These are phyloP conservation scores for Chiroxiphia lanceolata DNA, from an alignment of 2,797 vertebrate genomes.

Conservation along the genomic window DNA sequence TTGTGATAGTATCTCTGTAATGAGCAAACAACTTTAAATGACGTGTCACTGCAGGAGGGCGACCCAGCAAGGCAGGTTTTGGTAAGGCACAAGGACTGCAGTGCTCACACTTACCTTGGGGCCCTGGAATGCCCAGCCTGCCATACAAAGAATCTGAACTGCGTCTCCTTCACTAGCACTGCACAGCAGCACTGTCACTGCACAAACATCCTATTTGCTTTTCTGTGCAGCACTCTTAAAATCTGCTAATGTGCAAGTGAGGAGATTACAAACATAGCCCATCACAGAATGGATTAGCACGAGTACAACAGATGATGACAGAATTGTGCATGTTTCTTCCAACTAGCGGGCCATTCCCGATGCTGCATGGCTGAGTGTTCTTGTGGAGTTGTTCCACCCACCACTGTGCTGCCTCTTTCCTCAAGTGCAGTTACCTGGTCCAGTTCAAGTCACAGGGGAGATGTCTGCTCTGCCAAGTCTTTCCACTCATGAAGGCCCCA, in stretches of 20 bases:
- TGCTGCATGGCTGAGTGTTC: neutral
- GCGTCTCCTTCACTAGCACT: neutral
- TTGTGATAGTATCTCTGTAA: slow-evolving; percentile 36
- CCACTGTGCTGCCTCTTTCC: neutral
- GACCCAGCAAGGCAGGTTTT: slow-evolving; percentile 5
- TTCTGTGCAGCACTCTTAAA: neutral
- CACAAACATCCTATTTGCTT: rapidly evolving
- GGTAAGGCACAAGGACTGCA: neutral
- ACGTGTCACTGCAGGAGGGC: slow-evolving; percentile 3
- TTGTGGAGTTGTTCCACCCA: rapidly evolving
- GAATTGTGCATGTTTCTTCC: neutral
- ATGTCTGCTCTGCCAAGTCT: neutral
- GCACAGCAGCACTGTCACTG: neutral
- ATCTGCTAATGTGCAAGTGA: neutral
- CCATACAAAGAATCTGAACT: rapidly evolving
- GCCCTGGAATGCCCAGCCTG: neutral
- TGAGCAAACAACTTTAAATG: slow-evolving; percentile 5
- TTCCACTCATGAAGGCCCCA: neutral
- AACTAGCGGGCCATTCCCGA: rapidly evolving
- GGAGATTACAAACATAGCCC: neutral
- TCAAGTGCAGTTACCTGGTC: neutral
- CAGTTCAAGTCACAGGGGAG: neutral
- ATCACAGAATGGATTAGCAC: neutral
- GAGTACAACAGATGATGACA: neutral
- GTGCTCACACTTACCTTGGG: neutral